Base-by-base conservation (phyloP, 1,140 invertebrate species). In the Probaryconus sp. region DNA sequence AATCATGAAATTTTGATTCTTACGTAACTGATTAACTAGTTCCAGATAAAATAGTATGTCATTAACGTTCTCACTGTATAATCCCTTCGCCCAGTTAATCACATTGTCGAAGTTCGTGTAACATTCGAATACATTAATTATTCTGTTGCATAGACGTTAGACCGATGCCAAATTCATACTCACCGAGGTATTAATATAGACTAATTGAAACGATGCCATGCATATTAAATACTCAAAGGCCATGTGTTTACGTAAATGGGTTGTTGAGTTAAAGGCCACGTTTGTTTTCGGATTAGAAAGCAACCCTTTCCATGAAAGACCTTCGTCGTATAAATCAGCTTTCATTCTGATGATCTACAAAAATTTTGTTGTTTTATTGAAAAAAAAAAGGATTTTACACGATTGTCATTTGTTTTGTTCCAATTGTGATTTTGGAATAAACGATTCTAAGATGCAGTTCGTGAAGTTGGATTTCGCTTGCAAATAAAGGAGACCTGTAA, bases 201-300 rank as follows among this genome's bases (percentile, higher is more conserved):
- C 37, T 55, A 55, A 55, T 40, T 55, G 16, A 14, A 24, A 20
- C 24, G 1, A 31, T 42, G 53, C 14, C 17, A 7, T 43, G 26
- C 37, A 30, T 56, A 43, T 16, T 38, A 43, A 43, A 28, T 33
- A 30, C 38, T 26, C 21, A 6, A 11, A 40, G 21, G 11, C 11
- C 37, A 30, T 18, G n/a, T 2, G 17, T 5, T 33, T 21, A 50
- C 20, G 24, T 35, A 50, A 30, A 47, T 30, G 26, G 6, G 24
- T 26, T 30, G 26, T 30, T 47, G 26, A 17, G 2, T 47, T 47
- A 30, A 47, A 47, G 43, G 43, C 30, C 43, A 47, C 43, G 43
- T 47, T 47, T 47, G 26, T 30, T 47, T 47, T 47, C 43, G 6
- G 18, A 3, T 24, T 47, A 47, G 30, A 30, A 47, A 30, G 43